Percentiles rank a stretch among this genome's conserved stretches.
Conservation (phyloP, 2,797 vertebrate genomes). For the Pogoniulus pusillus region DNA sequence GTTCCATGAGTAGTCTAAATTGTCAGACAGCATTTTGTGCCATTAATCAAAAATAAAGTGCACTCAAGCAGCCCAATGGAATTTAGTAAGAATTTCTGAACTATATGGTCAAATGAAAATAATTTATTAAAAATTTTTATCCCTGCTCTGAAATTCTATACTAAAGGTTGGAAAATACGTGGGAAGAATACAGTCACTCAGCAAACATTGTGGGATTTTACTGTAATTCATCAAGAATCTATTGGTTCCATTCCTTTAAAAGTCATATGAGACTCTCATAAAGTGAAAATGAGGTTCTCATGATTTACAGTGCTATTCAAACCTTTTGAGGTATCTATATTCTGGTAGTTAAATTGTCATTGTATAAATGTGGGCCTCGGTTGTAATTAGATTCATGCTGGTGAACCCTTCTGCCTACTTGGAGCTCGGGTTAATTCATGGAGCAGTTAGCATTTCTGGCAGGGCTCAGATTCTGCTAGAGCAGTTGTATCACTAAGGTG, state of each 20-base stretch:
- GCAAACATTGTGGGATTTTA: neutral
- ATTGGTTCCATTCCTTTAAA: neutral
- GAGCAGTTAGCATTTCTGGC: slow-evolving; percentile 12
- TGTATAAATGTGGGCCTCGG: neutral
- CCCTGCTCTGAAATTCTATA: neutral
- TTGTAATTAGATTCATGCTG: slow-evolving; percentile 41
- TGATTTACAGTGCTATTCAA: neutral
- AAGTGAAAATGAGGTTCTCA: neutral
- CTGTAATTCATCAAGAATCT: neutral
- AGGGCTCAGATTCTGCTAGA: neutral
- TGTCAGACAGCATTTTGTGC: neutral
- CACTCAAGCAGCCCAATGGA: neutral
- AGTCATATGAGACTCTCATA: neutral
- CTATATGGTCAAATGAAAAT: neutral
- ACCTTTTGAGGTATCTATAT: neutral
- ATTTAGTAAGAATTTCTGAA: neutral
- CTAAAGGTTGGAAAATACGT: neutral
- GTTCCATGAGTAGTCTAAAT: neutral
- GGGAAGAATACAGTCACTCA: neutral
- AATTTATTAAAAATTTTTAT: neutral
- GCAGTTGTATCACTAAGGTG: neutral
- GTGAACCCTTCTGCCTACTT: slow-evolving; percentile 35
- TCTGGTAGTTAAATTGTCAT: neutral
- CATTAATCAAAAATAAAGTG: neutral
- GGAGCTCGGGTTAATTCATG: slow-evolving; percentile 33